phyloP scores from a whole-genome alignment of 1,140 invertebrate genomes.

The Euura lappo region DNA sequence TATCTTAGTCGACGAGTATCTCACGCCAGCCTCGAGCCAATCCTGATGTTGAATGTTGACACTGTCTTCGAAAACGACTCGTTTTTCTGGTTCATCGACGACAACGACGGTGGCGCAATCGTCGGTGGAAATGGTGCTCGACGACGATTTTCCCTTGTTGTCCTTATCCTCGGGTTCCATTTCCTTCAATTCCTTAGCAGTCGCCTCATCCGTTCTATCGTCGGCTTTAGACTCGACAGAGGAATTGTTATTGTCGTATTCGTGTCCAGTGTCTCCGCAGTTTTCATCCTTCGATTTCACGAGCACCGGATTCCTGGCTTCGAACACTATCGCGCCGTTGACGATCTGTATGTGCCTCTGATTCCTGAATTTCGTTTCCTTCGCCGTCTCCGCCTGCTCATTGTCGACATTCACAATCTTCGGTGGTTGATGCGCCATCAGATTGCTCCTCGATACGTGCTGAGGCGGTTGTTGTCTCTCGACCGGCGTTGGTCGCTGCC shows the following conservation, averaged over 20 bases:
- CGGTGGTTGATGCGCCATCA: neutral
- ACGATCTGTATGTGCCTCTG: neutral
- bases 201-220: conserved; percentile 11
- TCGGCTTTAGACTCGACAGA: neutral
- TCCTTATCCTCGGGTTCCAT: conserved; percentile 14
- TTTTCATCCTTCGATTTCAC: neutral
- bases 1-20: conserved; percentile 57
- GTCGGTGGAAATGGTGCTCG: conserved; percentile 28
- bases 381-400: neutral
- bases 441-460: neutral
- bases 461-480: neutral
- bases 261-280: neutral
- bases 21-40: conserved; percentile 56
- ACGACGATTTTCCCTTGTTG: neutral
- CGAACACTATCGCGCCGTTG: neutral
- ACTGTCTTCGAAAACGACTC: conserved; percentile 36
- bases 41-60: conserved; percentile 55
- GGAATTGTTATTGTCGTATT: neutral
- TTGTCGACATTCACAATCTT: neutral
- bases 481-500: neutral
- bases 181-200: conserved; percentile 29
- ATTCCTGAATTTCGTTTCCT: conserved; percentile 9
- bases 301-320: neutral
- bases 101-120: conserved; percentile 49
- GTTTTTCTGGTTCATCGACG: conserved; percentile 45